Base-by-base conservation (phyloP, 2,888 invertebrate species). In the Microdon myrmicae region DNA sequence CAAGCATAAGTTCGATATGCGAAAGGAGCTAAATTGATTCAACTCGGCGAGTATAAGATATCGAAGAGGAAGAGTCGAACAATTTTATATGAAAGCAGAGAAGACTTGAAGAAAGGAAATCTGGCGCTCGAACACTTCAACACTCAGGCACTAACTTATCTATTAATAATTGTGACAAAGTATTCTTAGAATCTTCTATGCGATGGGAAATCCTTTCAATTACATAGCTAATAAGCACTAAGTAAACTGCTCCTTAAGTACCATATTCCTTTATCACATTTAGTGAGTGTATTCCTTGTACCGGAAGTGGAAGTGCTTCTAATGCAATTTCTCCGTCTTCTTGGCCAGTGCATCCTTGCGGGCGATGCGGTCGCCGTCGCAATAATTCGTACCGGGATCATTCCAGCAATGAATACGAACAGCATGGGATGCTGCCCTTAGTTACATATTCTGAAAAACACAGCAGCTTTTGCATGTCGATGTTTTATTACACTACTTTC, bases 181-280 rank as follows among this genome's bases (percentile, higher is more conserved):
- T 64, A 51, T 47, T 47, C 35, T 41, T 19, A 28, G 48, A 25
- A 12, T 51, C 28, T 37, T 45, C 56, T 56, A 51, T 64, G 51
- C 51, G 22, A 51, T 32, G 41, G n/a, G 37, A 56, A 56, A 56
- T 64, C 45, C 56, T 43, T 64, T 56, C 51, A 56, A 64, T 64
- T 58, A 58, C 47, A 37, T 37, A 28, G 32, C 43, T 64, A 51
- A 64, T 64, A 58, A 51, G 51, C 47, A 41, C 45, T 34, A 47
- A 58, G 43, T 23, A 43, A 43, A 64, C 35, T 44, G 20, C 12
- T 6, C n/a, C 10, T 8, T 9, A 35, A 54, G 23, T 31, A 5
- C 31, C 16, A 32, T 12, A n/a, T n/a, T n/a, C n/a, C n/a, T n/a
- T n/a, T n/a, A n/a, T n/a, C n/a, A n/a, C 5, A 5, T 16, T 3